Base-by-base conservation (phyloP, 2,113 vertebrate genomes). In the Todiramphus saurophagus region DNA sequence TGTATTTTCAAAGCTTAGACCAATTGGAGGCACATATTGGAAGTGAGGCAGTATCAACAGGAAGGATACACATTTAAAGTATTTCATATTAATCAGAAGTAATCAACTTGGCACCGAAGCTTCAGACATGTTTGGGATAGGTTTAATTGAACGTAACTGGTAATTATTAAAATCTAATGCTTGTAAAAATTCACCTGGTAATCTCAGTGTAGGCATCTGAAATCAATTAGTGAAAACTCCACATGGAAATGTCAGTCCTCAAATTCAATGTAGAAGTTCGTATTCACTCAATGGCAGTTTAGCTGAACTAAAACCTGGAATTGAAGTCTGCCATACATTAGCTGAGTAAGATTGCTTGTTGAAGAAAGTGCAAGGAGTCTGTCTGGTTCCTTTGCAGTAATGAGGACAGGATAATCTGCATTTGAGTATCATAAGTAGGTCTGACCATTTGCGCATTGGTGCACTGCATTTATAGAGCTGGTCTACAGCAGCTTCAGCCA, bases 391-490 rank as follows among this genome's bases (percentile, higher is more conserved):
- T 88, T 21, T 15, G 23, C 23, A 59, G 24, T 13, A 33, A n/a
- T 4, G 19, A 62, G n/a, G 25, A 25, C 8, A 17, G 16, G 23
- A 78, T 58, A 21, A 27, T 25, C n/a, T 66, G 15, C 27, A 28
- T 50, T 46, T n/a, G 23, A 35, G 24, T n/a, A 15, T 23, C 16
- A 9, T 0, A 7, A 53, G 10, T 12, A 60, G 15, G 33, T 87
- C 39, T 73, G 43, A 46, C 12, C 6, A 4, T 30, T 51, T 87
- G 21, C 11, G 80, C 5, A 3, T 6, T 2, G 5, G 12, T 59
- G 43, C 11, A 11, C 28, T 69, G 33, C 1, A 2, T 44, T 43
- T 67, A 13, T 41, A 0, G 0, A 31, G 4, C 16, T 55, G 39
- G 11, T 39, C 16, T 31, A 41, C 4, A 30, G 28, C 24, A 80